Evolutionary conservation across 2,797 vertebrate genomes (phyloP).

Genomic region (Anguilla anguilla): DNA sequence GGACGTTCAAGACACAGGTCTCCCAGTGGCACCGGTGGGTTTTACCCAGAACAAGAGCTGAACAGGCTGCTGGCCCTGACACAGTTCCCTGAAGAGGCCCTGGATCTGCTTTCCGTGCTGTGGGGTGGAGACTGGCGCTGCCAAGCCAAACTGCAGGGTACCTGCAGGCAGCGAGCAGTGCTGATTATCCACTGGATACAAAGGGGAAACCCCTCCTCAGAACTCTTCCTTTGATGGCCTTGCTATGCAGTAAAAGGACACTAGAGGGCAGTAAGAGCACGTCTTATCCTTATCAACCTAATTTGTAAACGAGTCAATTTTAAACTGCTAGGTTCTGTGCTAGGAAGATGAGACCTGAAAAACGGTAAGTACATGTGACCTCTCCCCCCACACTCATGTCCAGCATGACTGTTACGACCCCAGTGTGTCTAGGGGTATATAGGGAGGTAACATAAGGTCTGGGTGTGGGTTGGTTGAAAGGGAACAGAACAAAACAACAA

Average conservation of each 20-base stretch:
- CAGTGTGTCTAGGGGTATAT: too few species aligned
- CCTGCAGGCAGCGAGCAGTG: constrained; percentile 91
- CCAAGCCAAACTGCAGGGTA: constrained; percentile 85
- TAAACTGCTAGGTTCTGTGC: not conserved
- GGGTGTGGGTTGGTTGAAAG: too few species aligned
- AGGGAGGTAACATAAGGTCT: too few species aligned
- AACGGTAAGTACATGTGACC: not conserved
- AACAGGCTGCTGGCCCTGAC: constrained; percentile 83
- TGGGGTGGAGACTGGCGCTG: constrained; percentile 84
- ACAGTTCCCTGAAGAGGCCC: constrained; percentile 84
- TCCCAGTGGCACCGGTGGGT: constrained; percentile 62
- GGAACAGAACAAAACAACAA: too few species aligned
- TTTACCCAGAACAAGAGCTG: constrained; percentile 80
- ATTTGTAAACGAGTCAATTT: not conserved
- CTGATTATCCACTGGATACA: constrained; percentile 72
- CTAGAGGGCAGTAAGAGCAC: constrained; percentile 28
- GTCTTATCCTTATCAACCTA: not conserved
- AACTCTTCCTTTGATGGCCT: not conserved
- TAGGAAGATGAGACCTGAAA: not conserved
- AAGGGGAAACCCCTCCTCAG: not conserved
- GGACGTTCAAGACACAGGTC: constrained; percentile 59
- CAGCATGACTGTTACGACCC: constrained; percentile 90
- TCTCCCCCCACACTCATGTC: constrained; percentile 71
- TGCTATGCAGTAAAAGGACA: constrained; percentile 6
- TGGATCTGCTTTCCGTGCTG: constrained; percentile 89